These are phyloP conservation scores for Zingel zingel DNA, from an alignment of 2,113 vertebrate species.

Conservation along the genomic window DNA sequence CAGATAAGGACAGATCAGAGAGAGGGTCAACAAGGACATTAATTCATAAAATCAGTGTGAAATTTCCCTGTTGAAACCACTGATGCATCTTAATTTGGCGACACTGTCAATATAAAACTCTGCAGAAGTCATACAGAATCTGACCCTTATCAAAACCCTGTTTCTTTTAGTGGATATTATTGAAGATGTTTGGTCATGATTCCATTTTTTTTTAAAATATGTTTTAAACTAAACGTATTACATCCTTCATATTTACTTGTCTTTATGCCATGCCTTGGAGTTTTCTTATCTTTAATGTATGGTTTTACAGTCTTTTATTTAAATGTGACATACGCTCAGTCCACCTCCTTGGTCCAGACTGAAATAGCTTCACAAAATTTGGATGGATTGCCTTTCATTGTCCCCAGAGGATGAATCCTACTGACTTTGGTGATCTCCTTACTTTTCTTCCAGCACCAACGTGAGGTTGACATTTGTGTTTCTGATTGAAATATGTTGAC, in stretches of 20 bases:
- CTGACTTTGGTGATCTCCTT: not conserved
- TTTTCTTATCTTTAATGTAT: not conserved
- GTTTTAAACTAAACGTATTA: not conserved
- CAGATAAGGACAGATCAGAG: slow-evolving; percentile 21
- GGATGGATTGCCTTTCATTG: not conserved
- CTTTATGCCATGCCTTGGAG: not conserved
- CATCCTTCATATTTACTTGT: not conserved
- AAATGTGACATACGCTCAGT: not conserved
- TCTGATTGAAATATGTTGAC: not conserved
- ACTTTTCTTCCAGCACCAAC: not conserved
- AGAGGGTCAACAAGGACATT: slow-evolving; percentile 38
- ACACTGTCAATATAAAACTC: slow-evolving; percentile 39
- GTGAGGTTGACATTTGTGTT: not conserved
- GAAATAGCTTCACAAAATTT: not conserved
- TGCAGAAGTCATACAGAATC: slow-evolving; percentile 19
- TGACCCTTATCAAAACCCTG: slow-evolving; percentile 3
- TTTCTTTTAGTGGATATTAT: not conserved
- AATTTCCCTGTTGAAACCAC: slow-evolving; percentile 42
- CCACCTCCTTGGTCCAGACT: not conserved
- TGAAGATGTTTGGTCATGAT: slow-evolving; percentile 14
- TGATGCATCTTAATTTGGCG: slow-evolving; percentile 31
- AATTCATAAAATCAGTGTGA: slow-evolving; percentile 45
- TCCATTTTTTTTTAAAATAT: slow-evolving; percentile 3
- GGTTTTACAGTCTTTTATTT: not conserved
- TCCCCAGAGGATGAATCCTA: not conserved